Base-by-base conservation (phyloP, 2,113 vertebrate genomes). In the Hemibagrus wyckioides region DNA sequence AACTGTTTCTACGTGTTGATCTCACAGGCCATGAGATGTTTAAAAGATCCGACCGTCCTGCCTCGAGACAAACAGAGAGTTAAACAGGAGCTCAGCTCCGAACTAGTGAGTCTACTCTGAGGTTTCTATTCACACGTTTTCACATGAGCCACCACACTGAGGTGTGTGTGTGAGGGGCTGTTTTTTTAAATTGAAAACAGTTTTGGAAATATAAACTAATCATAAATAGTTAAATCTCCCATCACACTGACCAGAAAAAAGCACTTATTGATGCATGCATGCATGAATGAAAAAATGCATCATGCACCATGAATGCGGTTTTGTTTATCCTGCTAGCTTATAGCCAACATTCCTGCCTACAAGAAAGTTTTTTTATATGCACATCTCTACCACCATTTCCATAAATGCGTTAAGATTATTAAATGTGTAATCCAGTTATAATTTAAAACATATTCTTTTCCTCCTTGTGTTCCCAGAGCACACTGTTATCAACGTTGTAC, bases 1-100 rank as follows among this genome's bases (percentile, higher is more conserved):
- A 99, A 99, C 95, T 99, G 98, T 90, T 99, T 99, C 94, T 99
- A 99, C 90, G 96, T 99, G 93, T 94, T 99, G 90, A 97, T 99
- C 95, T 99, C 98, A 39, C 98, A 99, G 93, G 98, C 98, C 0
- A 92, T 97, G 25, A 97, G 97, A 0, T 99, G 97, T 91, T 93
- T 99, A 85, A 96, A 97, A 93, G 98, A 99, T 90, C 95, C 96
- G 0, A 91, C 94, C 0, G 96, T 99, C 90, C 94, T 96, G 5
- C 95, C 96, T 4, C 95, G 98, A 6, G 98, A 99, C 92, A 99
- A 99, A 85, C 98, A 99, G 94, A 94, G 98, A 23, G 97, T 99
- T 93, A 99, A 99, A 82, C 98, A 99, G 93, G 98, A 99, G 92
- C 97, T 99, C 81, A 97, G 97, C 94, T 99, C 98, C 0, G 98